Base-by-base conservation (phyloP, 2,113 vertebrate genomes). In the Protobothrops mucrosquamatus region DNA sequence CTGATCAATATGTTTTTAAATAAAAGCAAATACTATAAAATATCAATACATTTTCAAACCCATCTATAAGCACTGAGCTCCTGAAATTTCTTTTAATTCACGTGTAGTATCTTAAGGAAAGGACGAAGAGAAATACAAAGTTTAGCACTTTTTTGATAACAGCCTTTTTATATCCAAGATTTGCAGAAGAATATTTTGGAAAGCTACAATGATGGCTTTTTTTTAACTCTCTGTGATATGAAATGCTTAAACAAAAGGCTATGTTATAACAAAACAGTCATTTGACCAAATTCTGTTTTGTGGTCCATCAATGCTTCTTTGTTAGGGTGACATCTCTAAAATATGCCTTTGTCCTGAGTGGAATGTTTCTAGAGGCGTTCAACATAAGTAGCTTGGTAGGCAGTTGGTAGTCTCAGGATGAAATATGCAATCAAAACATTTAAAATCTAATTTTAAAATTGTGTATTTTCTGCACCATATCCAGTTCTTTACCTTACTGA, bases 291-390 rank as follows among this genome's bases (percentile, higher is more conserved):
- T 93, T 97, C 96, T 96, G 97, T 96, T 97, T 97, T 96, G 94
- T 97, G 96, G 96, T 92, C 96, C 94, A 96, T 98, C 97, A 98
- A 96, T 98, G 97, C 97, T 69, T 96, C 98, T 98, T 98, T 98
- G 98, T 98, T 94, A 97, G 97, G 95, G 96, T 95, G 96, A 94
- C 95, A 95, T 96, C 94, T 89, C 92, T 97, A 97, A 98, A 98
- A 96, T 90, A 96, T 96, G 97, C 95, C 97, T 98, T 98, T 98
- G 97, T 98, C 96, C 95, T 88, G 48, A 89, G 1, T 90, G 97
- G 97, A 98, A 98, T 97, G 97, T 92, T 69, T 96, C 94, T 96
- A 97, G 97, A 94, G 97, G 98, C 96, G 96, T 98, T 92, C 96
- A 96, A 96, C 95, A 96, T 96, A 97, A 95, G 95, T 97, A 93